A percentile compares a stretch with the other conserved stretches of the same genome.
Conservation (phyloP, 2,113 vertebrate species). For the Jacana jacana region DNA sequence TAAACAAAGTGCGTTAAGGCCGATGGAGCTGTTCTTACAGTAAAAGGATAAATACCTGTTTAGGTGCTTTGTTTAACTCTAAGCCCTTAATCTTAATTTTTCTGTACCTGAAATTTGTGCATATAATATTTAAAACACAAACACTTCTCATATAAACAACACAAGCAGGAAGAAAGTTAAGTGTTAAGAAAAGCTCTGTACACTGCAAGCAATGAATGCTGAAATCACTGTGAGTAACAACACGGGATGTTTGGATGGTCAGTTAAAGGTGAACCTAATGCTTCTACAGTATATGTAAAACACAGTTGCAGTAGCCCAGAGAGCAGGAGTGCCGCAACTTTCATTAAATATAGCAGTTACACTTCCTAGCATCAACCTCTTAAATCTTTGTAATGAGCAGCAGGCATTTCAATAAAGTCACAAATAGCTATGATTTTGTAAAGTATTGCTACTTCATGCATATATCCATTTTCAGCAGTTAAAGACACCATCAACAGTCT, state of each 20-base stretch:
- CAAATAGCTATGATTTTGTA: constrained; percentile 1
- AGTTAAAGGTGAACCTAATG: background rate
- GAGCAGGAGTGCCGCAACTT: background rate
- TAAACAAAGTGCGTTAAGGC: background rate
- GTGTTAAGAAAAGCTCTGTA: background rate
- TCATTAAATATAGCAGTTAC: background rate
- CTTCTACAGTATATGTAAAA: background rate
- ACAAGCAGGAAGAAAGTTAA: background rate
- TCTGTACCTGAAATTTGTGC: background rate
- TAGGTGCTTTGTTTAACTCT: background rate
- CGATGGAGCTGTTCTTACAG: background rate
- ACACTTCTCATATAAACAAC: background rate
- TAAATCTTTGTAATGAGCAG: constrained; percentile 45
- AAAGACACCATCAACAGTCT: constrained; percentile 14
- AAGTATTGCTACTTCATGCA: background rate
- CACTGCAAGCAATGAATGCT: background rate
- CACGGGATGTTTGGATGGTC: background rate
- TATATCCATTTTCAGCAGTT: background rate
- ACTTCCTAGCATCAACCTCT: background rate
- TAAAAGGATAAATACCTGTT: background rate
- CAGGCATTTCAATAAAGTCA: constrained; percentile 28
- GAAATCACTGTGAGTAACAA: background rate
- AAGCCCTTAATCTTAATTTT: background rate
- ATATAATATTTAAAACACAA: background rate
- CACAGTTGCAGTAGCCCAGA: background rate